These are phyloP conservation scores for Sebastes glaucus DNA, from an alignment of 2,797 vertebrate genomes.

Conservation along the genomic window DNA sequence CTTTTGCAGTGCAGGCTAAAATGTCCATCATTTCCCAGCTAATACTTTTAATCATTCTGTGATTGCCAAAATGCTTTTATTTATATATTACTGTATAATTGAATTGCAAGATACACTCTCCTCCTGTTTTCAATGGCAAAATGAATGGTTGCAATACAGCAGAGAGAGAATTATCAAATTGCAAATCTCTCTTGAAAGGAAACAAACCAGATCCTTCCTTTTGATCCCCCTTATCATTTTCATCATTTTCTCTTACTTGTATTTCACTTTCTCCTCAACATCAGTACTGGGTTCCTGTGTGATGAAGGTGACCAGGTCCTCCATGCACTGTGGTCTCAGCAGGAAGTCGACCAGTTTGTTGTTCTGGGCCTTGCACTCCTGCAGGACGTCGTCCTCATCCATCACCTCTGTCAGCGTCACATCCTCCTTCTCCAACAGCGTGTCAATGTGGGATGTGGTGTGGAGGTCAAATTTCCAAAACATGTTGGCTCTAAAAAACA, in stretches of 20 bases:
- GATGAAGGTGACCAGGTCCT: slow-evolving; percentile 95
- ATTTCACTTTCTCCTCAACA: slow-evolving; percentile 97
- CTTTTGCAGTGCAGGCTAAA: neutral
- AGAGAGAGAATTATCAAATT: neutral
- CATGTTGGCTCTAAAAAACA: slow-evolving; percentile 87
- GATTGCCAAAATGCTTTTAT: neutral
- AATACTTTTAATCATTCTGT: neutral
- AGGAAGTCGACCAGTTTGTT: slow-evolving; percentile 98
- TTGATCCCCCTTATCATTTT: neutral
- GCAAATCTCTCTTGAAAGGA: neutral
- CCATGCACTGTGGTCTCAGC: slow-evolving; percentile 94
- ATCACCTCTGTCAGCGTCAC: slow-evolving; percentile 96
- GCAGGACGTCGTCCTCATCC: slow-evolving; percentile 98
- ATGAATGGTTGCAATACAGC: neutral
- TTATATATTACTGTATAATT: neutral
- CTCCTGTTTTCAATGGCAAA: neutral
- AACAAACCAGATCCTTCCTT: neutral
- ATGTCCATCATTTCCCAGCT: neutral
- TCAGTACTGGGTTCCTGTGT: slow-evolving; percentile 94
- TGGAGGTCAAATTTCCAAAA: slow-evolving; percentile 99
- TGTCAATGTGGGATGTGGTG: slow-evolving; percentile 99
- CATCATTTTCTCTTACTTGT: slow-evolving; percentile 88
- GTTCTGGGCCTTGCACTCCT: slow-evolving; percentile 99
- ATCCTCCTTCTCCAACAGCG: slow-evolving; percentile 97
- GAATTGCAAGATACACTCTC: neutral